Evolutionary conservation across 2,888 invertebrate species (phyloP), one percentile per base, ranked within the genome.

Genomic region (Acanthosoma haemorrhoidale): DNA sequence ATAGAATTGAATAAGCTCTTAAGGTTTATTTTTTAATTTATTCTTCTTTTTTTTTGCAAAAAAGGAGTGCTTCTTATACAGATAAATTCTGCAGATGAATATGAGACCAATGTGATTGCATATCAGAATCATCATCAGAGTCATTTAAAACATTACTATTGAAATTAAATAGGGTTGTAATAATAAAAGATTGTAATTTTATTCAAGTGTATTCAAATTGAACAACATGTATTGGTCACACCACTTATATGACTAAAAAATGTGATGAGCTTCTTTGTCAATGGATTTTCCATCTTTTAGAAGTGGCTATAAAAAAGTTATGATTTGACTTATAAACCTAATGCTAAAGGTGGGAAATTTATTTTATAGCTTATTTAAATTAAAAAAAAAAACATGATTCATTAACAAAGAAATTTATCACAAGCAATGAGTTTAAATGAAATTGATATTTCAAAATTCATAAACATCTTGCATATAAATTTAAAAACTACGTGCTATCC

Each of bases 211-310:
- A 71, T 64, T 71, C 43, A 71, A 71, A 71, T 66, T 25, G 63
- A 57, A 58, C 41, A 71, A 69, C 71, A 71, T 69, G 58, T 71
- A 71, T 66, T 71, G 71, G 71, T 69, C 71, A 71, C 69, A 71
- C 71, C 71, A 69, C 71, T 71, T 71, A 67, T 70, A 64, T 15
- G 41, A 64, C 64, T 64, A 64, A 36, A 39, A 64, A 29, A 64
- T 64, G 64, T 64, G 64, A 64, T 64, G 64, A 64, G 64, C 64
- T 64, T 41, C 64, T 64, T 64, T 64, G 64, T 41, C 64, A 64
- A 64, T 64, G 39, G 64, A 25, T 64, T 64, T 64, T 64, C 29
- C 29, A 36, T 39, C 25, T 64, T 64, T 29, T 39, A 64, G 11
- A 39, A 59, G 51, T 51, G 51, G 51, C 29, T 51, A 51, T 51